Conservation (phyloP, 2,888 invertebrate genomes). For the Cenopis cana region DNA sequence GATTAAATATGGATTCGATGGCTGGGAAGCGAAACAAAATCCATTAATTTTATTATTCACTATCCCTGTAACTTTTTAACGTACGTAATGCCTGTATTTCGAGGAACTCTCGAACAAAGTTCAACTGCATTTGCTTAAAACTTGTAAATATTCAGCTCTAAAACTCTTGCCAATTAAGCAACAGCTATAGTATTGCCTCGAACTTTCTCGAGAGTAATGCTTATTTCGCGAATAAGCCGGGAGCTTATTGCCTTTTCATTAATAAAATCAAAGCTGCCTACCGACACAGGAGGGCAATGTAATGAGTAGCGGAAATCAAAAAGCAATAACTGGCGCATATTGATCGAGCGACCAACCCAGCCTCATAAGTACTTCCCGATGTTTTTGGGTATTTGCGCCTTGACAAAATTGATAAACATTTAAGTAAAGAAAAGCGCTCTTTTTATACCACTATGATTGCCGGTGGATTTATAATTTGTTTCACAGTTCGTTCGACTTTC, state of each 20-base stretch:
- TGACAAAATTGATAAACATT: background rate
- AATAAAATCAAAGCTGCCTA: conserved; percentile 53
- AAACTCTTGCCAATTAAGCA: conserved; percentile 77
- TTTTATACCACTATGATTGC: conserved; percentile 19
- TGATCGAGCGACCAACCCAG: background rate
- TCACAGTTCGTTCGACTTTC: conserved; percentile 45
- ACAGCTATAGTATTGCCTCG: conserved; percentile 63
- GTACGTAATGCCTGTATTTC: conserved; percentile 56
- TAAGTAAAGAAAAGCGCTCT: background rate
- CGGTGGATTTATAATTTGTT: conserved; percentile 30
- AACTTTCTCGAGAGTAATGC: conserved; percentile 65
- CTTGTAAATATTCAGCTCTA: conserved; percentile 65
- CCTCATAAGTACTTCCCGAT: background rate
- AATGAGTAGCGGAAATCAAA: conserved; percentile 13
- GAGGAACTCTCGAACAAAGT: conserved; percentile 60
- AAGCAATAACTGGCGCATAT: conserved; percentile 2
- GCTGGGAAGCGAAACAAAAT: background rate
- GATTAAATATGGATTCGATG: background rate
- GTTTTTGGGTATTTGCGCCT: background rate
- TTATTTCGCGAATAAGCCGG: conserved; percentile 64
- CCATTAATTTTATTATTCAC: conserved; percentile 49
- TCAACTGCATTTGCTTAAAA: conserved; percentile 70
- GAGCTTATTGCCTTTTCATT: conserved; percentile 71
- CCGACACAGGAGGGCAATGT: conserved; percentile 15
- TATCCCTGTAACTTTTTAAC: background rate